A percentile compares a stretch with the other conserved stretches of the same genome.
phyloP scores from a whole-genome alignment of 2,797 vertebrate species.

The Premnoplex brunnescens region DNA sequence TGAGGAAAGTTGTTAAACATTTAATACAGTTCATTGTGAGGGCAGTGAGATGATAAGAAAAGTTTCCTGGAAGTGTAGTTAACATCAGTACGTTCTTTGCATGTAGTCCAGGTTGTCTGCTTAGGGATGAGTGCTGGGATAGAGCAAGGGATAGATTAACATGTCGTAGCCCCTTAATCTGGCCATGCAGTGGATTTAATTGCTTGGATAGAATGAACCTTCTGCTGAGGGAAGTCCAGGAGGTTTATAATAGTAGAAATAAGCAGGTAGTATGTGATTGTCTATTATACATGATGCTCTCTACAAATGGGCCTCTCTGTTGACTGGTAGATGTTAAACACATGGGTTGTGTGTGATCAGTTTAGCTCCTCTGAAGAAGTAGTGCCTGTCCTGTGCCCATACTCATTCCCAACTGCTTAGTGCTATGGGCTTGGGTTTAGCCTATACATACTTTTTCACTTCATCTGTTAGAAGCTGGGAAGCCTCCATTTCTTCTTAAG shows the following conservation, averaged over 20 bases:
- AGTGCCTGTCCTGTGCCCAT: neutral
- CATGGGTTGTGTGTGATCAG: rapidly evolving
- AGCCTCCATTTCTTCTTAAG: neutral
- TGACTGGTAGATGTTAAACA: neutral
- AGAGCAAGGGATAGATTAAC: neutral
- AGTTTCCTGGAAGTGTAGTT: constrained; percentile 3
- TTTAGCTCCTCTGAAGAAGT: neutral
- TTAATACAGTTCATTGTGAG: neutral
- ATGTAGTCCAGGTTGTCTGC: neutral
- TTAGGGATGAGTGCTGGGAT: neutral
- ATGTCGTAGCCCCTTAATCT: neutral
- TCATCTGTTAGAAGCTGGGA: neutral
- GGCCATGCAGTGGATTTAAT: neutral
- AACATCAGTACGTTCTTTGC: neutral
- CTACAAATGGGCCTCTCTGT: neutral
- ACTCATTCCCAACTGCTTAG: neutral
- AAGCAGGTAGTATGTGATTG: neutral
- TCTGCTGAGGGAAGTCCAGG: neutral
- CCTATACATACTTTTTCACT: neutral
- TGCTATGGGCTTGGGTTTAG: neutral
- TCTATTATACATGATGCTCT: neutral
- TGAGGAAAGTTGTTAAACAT: neutral
- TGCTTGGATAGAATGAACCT: neutral
- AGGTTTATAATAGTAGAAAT: neutral
- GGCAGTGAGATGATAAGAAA: neutral